Conservation (phyloP, 2,797 vertebrate species). For the Smutsia temminckii region DNA sequence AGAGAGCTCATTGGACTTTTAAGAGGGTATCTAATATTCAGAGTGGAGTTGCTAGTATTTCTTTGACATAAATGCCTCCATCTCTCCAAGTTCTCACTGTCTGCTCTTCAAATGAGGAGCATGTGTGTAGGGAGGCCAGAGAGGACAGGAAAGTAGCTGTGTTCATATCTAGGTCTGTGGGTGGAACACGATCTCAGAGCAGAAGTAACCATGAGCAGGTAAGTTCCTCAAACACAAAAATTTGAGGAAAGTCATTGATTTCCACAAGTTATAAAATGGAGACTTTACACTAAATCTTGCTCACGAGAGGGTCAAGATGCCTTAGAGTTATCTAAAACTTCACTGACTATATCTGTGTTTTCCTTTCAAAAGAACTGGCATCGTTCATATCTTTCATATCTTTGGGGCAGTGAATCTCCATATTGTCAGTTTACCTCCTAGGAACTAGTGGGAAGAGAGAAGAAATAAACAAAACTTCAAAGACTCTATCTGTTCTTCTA, state of each 20-base stretch:
- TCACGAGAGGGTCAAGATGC: neutral
- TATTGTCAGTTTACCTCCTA: neutral
- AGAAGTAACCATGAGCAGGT: neutral
- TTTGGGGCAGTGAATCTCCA: neutral
- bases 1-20: neutral
- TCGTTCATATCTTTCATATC: neutral
- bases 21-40: neutral
- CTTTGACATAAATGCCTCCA: neutral
- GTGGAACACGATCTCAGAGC: neutral
- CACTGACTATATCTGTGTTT: neutral
- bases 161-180: neutral
- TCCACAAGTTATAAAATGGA: neutral
- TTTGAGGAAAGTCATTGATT: neutral
- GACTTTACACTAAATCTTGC: neutral
- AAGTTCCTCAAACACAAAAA: neutral
- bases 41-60: neutral
- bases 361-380: neutral
- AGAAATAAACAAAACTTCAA: neutral
- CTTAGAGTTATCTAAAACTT: neutral
- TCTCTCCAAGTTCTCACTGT: neutral
- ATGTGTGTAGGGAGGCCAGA: too few relatives aligned
- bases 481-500: neutral
- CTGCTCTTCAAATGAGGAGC: neutral
- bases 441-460: neutral
- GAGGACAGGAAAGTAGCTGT: neutral